Base-by-base conservation (phyloP, 2,888 invertebrate genomes). In the Zeuzera pyrina region DNA sequence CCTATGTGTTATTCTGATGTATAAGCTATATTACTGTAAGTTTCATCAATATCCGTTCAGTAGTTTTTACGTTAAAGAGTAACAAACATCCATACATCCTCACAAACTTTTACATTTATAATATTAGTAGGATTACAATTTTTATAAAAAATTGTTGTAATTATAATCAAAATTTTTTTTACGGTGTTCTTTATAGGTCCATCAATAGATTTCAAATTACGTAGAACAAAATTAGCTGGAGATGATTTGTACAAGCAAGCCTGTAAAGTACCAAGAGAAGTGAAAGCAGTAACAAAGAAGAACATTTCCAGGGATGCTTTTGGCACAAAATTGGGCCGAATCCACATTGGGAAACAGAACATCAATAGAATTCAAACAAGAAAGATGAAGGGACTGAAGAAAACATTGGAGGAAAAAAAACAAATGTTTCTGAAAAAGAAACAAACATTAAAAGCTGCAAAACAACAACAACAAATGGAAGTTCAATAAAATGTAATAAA, bases 301-400 rank as follows among this genome's bases (percentile, higher is more conserved):
- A 99, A 99, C 64, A 87, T 97, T 35, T 88, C 90, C 1, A 87
- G 87, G 31, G 95, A 98, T 81, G 88, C 86, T 2, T 89, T 99
- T 57, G 98, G 98, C 33, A 92, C 92, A 5, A 94, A 91, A 51
- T 86, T 94, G 56, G 98, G 97, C 24, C 90, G 96, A 31, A 89
- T 99, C 35, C 99, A 99, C 72, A 88, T 99, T 84, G 93, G 94
- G 45, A 90, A 90, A 51, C 98, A 98, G 60, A 90, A 95, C 52
- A 86, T 97, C 16, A 85, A 87, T 31, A 90, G 88, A 44, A 76
- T 98, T 41, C 97, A 97, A 65, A 95, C 95, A 2, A 88, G 95
- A 38, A 95, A 95, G 69, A 91, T 95, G 88, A 95, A 95, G 71
- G 96, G 94, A 22, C 76, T 96, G 30, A 91, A 89, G 52, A 93